A percentile compares a stretch with the other conserved stretches of the same genome.
Conservation (phyloP, 2,113 vertebrate genomes). For the Chascanopsetta lugubris region DNA sequence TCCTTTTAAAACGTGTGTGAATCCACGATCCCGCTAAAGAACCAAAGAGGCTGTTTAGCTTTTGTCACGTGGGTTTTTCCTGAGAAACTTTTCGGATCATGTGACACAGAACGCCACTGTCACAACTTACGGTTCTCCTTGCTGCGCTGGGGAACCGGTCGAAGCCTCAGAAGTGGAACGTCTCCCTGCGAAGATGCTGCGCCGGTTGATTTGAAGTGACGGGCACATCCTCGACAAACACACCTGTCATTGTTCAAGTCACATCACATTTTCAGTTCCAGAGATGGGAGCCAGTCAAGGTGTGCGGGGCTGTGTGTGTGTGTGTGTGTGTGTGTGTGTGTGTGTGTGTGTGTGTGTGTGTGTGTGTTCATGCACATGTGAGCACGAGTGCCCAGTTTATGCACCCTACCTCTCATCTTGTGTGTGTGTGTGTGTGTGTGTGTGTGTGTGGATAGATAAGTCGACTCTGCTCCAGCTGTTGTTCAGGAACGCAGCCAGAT, state of each 20-base stretch:
- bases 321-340: constrained; percentile 20
- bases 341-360: background rate
- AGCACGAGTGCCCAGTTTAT: constrained; percentile 58
- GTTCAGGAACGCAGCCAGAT: constrained; percentile 61
- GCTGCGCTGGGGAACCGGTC: constrained; percentile 60
- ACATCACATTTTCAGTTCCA: constrained; percentile 77
- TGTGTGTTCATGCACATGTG: constrained; percentile 56
- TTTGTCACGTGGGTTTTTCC: background rate
- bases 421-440: background rate
- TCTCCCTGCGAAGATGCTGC: constrained; percentile 65
- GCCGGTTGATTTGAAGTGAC: constrained; percentile 78
- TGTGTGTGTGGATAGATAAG: constrained; percentile 34
- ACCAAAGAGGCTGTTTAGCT: too few species aligned
- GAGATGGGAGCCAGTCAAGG: constrained; percentile 52
- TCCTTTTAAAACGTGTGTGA: too few species aligned
- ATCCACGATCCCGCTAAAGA: too few species aligned
- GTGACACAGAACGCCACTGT: constrained; percentile 61
- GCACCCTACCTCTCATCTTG: background rate
- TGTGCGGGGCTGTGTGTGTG: constrained; percentile 53
- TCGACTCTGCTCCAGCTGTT: constrained; percentile 68
- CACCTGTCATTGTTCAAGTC: constrained; percentile 81
- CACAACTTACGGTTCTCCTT: constrained; percentile 69
- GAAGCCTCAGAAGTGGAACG: constrained; percentile 69
- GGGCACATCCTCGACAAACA: constrained; percentile 81
- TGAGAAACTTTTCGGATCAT: constrained; percentile 5